Conservation (phyloP, 2,113 vertebrate genomes). For the Ptychochromis oligacanthus region DNA sequence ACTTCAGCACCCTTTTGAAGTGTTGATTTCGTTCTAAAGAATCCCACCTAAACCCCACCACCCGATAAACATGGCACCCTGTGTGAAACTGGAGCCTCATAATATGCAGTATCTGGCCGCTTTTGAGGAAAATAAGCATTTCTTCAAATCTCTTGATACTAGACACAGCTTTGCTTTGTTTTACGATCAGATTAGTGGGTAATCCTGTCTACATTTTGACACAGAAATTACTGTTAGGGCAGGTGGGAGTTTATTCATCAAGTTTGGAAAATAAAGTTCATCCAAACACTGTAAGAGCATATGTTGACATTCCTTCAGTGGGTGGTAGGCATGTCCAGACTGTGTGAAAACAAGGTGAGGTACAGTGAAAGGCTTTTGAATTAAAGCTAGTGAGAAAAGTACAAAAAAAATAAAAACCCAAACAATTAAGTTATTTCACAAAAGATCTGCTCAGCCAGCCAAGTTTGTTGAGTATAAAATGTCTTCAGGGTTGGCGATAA, state of each 20-base stretch:
- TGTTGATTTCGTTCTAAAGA: conserved; percentile 33
- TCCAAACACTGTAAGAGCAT: background rate
- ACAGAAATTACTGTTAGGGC: background rate
- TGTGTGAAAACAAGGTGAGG: conserved; percentile 5
- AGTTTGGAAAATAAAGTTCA: conserved; percentile 30
- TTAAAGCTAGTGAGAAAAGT: background rate
- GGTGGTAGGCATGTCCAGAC: conserved; percentile 13
- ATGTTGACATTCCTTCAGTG: conserved; percentile 6
- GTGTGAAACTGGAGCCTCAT: conserved; percentile 31
- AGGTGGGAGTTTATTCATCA: conserved; percentile 27
- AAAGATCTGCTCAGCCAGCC: background rate
- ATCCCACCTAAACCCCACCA: background rate
- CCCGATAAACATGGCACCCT: conserved; percentile 14
- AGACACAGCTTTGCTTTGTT: conserved; percentile 19
- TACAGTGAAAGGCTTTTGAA: background rate
- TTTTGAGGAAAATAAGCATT: conserved; percentile 37
- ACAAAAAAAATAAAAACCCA: background rate
- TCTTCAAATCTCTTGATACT: conserved; percentile 26
- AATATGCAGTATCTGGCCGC: background rate
- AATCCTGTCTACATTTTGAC: conserved; percentile 5
- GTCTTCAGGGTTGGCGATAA: background rate
- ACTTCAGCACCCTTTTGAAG: conserved; percentile 23
- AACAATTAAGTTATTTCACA: background rate
- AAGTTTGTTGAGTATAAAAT: background rate
- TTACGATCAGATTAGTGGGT: conserved; percentile 32